Evolutionary conservation across 1,140 invertebrate genomes (phyloP), one percentile per base, ranked within the genome.

Genomic region (Bombus picipes): DNA sequence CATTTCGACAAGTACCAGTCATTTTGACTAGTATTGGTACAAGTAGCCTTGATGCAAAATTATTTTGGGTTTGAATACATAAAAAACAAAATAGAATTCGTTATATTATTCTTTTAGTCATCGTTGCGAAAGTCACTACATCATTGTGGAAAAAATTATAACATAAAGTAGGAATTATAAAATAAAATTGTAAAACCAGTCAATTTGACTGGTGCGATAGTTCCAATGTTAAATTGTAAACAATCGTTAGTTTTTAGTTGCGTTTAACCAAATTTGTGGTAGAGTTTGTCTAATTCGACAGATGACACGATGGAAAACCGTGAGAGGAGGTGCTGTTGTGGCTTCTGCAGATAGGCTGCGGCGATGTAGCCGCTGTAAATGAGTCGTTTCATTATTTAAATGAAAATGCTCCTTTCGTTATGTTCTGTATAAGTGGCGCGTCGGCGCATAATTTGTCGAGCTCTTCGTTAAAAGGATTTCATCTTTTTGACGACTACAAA

Each of bases 341-440:
- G 32, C 15, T 68, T 28, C 65, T 68, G 62, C 43, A 34, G 77
- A 47, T 66, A 79, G 65, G 32, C 65, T 22, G 18, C 65, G 65
- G 6, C 32, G n/a, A 22, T 22, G 32, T 34, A 68, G 15, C 32
- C 65, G 5, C 65, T 53, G 77, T 68, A 53, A 79, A 79, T 47
- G 77, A 68, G 32, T n/a, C 77, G 65, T 70, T 70, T 68, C 65
- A 68, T 79, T 79, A 79, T 79, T 79, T 68, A 79, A 70, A 79
- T 68, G 77, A 68, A 32, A 47, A 68, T 70, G 77, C 47, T 62
- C 47, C 70, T 72, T 71, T 71, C 79, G 79, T 57, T 81, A 18
- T 37, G 13, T 22, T 53, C 47, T 22, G 47, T 53, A 53, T 22
- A 53, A 53, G 28, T 41, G n/a, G 43, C 28, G 43, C 59, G 59